Conservation (phyloP, 1,140 invertebrate species). For the Drosophila pectinifera region DNA sequence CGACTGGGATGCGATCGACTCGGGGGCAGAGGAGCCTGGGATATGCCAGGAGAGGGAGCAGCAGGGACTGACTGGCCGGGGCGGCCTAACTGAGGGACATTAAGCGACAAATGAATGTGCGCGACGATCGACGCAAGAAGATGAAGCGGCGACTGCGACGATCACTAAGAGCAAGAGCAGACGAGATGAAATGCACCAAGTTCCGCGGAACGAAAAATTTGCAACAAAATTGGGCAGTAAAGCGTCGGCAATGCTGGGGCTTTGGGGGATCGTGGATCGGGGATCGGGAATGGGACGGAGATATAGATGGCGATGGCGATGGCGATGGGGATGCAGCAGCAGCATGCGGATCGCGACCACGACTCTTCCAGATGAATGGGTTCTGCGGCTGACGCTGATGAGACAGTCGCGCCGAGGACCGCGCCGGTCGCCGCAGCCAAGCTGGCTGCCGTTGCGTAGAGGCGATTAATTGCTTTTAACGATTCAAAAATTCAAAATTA, state of each 20-base stretch:
- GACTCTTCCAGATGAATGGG: slow-evolving; percentile 46
- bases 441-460: slow-evolving; percentile 79
- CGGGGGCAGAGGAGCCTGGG: slow-evolving; percentile 9
- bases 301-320: slow-evolving; percentile 4
- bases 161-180: slow-evolving; percentile 59
- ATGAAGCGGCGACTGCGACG: slow-evolving; percentile 36
- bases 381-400: slow-evolving; percentile 35
- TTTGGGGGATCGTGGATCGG: slow-evolving; percentile 16
- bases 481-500: slow-evolving; percentile 84
- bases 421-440: slow-evolving; percentile 51
- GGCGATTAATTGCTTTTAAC: slow-evolving; percentile 83
- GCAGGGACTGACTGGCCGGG: slow-evolving; percentile 22
- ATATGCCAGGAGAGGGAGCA: background rate
- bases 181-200: slow-evolving; percentile 81
- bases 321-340: slow-evolving; percentile 1
- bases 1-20: slow-evolving; percentile 25
- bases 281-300: background rate
- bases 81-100: slow-evolving; percentile 75
- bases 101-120: slow-evolving; percentile 82
- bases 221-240: slow-evolving; percentile 82
- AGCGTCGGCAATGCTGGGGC: slow-evolving; percentile 51
- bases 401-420: slow-evolving; percentile 30
- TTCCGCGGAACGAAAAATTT: slow-evolving; percentile 82
- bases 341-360: slow-evolving; percentile 26
- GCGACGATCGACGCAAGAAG: slow-evolving; percentile 69